phyloP scores from a whole-genome alignment of 2,797 vertebrate species.

The Thaleichthys pacificus region DNA sequence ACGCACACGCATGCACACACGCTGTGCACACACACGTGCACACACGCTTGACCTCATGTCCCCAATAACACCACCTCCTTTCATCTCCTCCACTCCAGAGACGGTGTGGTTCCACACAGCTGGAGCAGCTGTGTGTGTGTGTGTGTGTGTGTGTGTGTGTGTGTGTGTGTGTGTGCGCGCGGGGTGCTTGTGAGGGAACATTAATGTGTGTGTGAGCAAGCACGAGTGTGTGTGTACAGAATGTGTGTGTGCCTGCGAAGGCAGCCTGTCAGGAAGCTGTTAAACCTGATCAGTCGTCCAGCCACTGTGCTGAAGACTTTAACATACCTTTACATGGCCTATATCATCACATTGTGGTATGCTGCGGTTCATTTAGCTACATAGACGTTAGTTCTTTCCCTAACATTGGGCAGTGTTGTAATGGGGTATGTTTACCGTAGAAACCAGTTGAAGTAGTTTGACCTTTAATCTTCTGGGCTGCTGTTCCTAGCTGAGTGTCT shows the following conservation, averaged over 20 bases:
- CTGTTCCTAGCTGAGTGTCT: not conserved
- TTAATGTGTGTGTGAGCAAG: constrained; percentile 8
- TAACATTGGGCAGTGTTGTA: not conserved
- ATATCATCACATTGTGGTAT: constrained; percentile 15
- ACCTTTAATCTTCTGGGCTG: too few relatives aligned
- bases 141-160: too few relatives aligned
- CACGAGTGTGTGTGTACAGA: constrained; percentile 2
- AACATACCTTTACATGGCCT: constrained; percentile 11
- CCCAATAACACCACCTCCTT: constrained; percentile 18
- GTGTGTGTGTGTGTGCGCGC: too few relatives aligned
- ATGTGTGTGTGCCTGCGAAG: too few relatives aligned
- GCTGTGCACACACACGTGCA: not conserved
- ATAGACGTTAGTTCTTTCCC: not conserved
- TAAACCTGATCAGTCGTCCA: constrained; percentile 18
- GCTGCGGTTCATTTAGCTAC: not conserved
- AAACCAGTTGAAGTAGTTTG: not conserved
- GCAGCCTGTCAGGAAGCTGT: constrained; percentile 35
- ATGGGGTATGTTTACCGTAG: not conserved
- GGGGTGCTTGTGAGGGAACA: too few relatives aligned
- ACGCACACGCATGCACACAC: not conserved
- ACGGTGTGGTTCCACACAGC: constrained; percentile 31
- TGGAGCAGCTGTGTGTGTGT: not conserved
- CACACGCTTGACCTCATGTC: not conserved
- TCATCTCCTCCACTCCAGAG: not conserved
- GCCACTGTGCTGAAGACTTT: not conserved